These are phyloP conservation scores for Drosophila santomea DNA, from an alignment of 1,140 invertebrate genomes.

Conservation along the genomic window DNA sequence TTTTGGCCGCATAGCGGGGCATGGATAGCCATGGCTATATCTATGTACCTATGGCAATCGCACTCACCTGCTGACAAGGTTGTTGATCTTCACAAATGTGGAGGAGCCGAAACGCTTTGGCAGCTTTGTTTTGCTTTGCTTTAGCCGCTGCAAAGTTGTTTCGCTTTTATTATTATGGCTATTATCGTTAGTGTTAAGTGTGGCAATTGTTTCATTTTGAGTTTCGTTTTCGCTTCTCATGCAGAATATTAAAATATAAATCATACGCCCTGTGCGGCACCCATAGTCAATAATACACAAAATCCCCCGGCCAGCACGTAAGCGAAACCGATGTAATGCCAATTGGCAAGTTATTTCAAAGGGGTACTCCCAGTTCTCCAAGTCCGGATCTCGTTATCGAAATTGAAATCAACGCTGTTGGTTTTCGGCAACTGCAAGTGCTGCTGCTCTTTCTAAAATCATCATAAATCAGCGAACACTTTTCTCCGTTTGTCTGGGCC, in stretches of 20 bases:
- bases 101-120: slow-evolving; percentile 39
- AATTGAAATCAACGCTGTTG: slow-evolving; percentile 20
- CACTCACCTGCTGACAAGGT: slow-evolving; percentile 65
- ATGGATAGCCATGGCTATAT: slow-evolving; percentile 40
- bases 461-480: slow-evolving; percentile 58
- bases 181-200: slow-evolving; percentile 53
- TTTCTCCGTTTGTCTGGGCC: slow-evolving; percentile 23
- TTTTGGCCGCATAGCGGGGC: slow-evolving; percentile 64
- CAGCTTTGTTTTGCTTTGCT: slow-evolving; percentile 28
- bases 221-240: slow-evolving; percentile 17
- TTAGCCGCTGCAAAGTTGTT: slow-evolving; percentile 29
- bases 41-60: slow-evolving; percentile 25
- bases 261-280: slow-evolving; percentile 36
- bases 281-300: slow-evolving; percentile 3
- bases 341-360: slow-evolving; percentile 29
- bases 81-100: slow-evolving; percentile 75
- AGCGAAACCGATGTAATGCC: slow-evolving; percentile 13
- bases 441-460: slow-evolving; percentile 46
- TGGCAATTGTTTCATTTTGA: slow-evolving; percentile 50
- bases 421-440: not conserved
- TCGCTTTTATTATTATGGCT: slow-evolving; percentile 40
- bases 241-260: slow-evolving; percentile 57
- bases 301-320: slow-evolving; percentile 19
- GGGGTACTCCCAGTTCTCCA: not conserved
- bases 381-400: slow-evolving; percentile 7